These are phyloP conservation scores for Prunella fulvescens DNA, from an alignment of 2,113 vertebrate species.

Conservation along the genomic window DNA sequence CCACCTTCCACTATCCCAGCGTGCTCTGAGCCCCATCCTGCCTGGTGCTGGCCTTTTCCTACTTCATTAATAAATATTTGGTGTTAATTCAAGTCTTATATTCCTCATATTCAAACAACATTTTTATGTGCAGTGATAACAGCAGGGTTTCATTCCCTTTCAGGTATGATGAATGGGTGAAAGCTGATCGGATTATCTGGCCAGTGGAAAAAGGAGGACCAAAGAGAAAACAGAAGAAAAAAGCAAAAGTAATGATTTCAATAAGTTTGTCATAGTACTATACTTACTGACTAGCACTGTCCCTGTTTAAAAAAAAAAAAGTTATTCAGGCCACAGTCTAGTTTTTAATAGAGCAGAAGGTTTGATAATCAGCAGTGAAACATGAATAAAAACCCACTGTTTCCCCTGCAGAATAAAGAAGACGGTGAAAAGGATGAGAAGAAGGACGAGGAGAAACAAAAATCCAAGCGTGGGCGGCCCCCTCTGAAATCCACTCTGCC, in stretches of 20 bases:
- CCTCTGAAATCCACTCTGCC: conserved; percentile 85
- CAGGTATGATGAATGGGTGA: conserved; percentile 99
- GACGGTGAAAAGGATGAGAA: conserved; percentile 82
- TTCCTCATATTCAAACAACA: background rate
- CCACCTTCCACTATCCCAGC: background rate
- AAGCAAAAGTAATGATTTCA: conserved; percentile 82
- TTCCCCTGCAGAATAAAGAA: conserved; percentile 86
- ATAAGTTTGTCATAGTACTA: background rate
- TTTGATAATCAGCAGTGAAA: background rate
- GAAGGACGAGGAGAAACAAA: conserved; percentile 83
- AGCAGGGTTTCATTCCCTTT: background rate
- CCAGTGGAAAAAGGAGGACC: conserved; percentile 90
- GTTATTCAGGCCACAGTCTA: background rate
- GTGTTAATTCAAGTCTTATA: background rate
- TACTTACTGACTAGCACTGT: background rate
- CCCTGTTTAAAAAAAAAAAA: background rate
- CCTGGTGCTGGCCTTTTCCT: background rate
- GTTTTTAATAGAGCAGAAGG: background rate
- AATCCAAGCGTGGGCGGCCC: conserved; percentile 88
- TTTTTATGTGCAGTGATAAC: background rate
- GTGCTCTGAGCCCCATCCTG: background rate
- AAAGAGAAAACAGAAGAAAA: conserved; percentile 92
- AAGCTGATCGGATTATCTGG: conserved; percentile 97
- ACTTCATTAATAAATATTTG: background rate
- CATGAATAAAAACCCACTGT: background rate